Conservation (phyloP, 35 echinoderm and acorn worm species). For the Heliocidaris tuberculata region DNA sequence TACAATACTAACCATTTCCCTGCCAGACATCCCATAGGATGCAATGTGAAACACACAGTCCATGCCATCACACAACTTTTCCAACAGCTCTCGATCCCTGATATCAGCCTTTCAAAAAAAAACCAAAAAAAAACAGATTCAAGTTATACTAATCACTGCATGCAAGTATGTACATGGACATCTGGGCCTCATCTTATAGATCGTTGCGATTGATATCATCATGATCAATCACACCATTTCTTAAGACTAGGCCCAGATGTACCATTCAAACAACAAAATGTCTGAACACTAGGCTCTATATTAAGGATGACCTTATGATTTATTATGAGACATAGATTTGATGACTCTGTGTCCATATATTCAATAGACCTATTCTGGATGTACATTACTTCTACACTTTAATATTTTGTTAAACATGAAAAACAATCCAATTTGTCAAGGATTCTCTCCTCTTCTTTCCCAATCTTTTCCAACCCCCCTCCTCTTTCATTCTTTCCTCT, state of each 20-base stretch:
- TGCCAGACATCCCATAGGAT: constrained; percentile 97
- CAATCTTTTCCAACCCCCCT: not conserved
- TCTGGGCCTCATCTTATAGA: constrained; percentile 50
- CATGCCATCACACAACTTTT: constrained; percentile 71
- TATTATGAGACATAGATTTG: too few species aligned
- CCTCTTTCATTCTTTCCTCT: too few species aligned
- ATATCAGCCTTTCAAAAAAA: constrained; percentile 80
- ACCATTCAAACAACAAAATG: too few species aligned
- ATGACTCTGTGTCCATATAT: too few species aligned
- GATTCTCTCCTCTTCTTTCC: not conserved
- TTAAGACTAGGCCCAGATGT: too few species aligned
- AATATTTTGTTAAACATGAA: too few species aligned
- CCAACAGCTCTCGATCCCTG: constrained; percentile 63
- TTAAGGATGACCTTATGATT: too few species aligned
- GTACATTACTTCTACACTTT: too few species aligned
- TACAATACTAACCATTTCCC: constrained; percentile 74
- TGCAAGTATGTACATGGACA: constrained; percentile 76
- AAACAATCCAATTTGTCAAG: too few species aligned
- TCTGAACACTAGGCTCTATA: too few species aligned
- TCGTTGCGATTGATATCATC: not conserved
- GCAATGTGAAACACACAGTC: constrained; percentile 94
- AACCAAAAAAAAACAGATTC: not conserved
- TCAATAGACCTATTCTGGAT: too few species aligned
- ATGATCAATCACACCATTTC: too few species aligned
- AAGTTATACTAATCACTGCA: not conserved